Percentiles rank a stretch among this genome's conserved stretches.
Conservation (phyloP, 2,797 vertebrate genomes). For the Pachyuromys duprasi region DNA sequence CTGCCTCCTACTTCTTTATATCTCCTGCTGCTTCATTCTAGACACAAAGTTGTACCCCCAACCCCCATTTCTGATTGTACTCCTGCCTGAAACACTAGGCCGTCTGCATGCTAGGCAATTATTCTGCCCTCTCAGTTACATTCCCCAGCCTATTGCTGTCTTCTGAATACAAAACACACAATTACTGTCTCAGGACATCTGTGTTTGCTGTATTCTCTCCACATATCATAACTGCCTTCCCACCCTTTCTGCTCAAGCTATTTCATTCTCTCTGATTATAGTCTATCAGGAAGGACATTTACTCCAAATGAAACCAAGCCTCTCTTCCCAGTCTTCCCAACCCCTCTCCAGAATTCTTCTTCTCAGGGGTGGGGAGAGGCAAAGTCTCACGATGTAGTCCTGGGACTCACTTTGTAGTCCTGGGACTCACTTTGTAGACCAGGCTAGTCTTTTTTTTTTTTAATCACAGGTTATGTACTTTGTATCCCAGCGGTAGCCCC, state of each 20-base stretch:
- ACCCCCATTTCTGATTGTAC: not conserved
- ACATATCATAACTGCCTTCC: not conserved
- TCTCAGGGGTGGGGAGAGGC: too few species aligned
- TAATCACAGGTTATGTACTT: too few species aligned
- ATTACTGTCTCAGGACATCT: not conserved
- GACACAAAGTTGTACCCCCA: not conserved
- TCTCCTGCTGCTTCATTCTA: not conserved
- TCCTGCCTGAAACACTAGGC: fast-evolving
- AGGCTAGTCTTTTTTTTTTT: too few species aligned
- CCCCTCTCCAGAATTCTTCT: not conserved
- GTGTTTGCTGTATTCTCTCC: not conserved
- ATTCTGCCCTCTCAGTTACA: too few species aligned
- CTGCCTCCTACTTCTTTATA: not conserved
- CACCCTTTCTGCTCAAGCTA: not conserved
- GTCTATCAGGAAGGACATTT: not conserved
- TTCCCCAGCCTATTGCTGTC: not conserved
- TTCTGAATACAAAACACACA: not conserved
- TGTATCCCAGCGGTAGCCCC: too few species aligned
- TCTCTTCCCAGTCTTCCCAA: fast-evolving
- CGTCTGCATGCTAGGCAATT: not conserved
- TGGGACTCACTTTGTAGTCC: not conserved
- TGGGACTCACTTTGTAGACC: too few species aligned
- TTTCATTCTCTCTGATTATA: not conserved
- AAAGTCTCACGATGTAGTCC: too few species aligned
- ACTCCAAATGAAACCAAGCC: not conserved